Evolutionary conservation across 2,113 vertebrate genomes (phyloP).

Genomic region (Taurulus bubalis): DNA sequence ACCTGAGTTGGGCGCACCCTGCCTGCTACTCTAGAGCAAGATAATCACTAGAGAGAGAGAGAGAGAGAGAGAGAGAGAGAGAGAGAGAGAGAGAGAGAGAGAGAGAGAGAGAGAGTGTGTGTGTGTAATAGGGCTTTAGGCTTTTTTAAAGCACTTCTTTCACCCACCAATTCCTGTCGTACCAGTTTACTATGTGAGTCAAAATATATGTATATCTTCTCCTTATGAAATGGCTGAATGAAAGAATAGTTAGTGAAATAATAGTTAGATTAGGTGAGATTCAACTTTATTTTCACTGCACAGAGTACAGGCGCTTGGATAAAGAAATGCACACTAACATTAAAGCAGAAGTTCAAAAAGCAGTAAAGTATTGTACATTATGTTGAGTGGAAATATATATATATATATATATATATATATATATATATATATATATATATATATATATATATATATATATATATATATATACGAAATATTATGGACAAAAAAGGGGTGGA

Average conservation of each 20-base stretch:
- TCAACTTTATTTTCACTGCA: neutral
- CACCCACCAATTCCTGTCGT: slow-evolving; percentile 27
- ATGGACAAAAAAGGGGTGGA: neutral
- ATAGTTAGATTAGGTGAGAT: neutral
- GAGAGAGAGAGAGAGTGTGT: no score
- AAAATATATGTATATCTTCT: neutral
- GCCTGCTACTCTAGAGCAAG: slow-evolving; percentile 28
- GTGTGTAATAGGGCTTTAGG: slow-evolving; percentile 15
- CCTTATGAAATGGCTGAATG: neutral
- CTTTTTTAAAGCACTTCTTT: slow-evolving; percentile 31
- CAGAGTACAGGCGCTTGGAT: neutral
- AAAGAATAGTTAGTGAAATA: slow-evolving; percentile 2
- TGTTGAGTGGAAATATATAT: neutral
- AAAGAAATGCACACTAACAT: neutral
- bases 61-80: no score
- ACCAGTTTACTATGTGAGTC: slow-evolving; percentile 47
- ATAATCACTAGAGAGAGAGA: slow-evolving; percentile 18
- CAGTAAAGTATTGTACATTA: neutral
- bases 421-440: no score
- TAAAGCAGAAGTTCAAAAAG: neutral
- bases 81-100: no score
- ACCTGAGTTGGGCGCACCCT: slow-evolving; percentile 71
- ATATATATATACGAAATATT: no score
- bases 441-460: no score
- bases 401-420: no score